Evolutionary conservation across 2,797 vertebrate species (phyloP).

Genomic region (Poeciliopsis infans): DNA sequence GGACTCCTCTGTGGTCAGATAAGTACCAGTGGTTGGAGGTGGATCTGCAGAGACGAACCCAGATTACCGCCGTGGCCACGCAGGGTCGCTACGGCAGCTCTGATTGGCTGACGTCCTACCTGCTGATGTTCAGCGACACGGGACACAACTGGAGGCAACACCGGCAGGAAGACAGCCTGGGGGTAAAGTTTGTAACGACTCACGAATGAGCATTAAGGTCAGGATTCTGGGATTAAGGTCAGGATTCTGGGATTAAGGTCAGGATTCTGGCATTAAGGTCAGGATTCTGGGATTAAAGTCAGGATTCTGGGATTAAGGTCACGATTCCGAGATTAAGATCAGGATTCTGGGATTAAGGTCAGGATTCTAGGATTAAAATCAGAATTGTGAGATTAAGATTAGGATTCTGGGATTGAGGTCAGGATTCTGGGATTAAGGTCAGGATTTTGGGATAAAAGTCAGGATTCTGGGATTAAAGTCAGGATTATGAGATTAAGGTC

Average conservation of each 20-base stretch:
- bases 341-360: neutral
- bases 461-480: no score
- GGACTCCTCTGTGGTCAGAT: constrained; percentile 86
- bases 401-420: neutral
- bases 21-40: constrained; percentile 90
- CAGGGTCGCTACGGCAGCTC: constrained; percentile 92
- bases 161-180: constrained; percentile 87
- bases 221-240: no score
- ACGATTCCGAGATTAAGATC: neutral
- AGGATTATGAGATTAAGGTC: no score
- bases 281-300: no score
- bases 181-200: constrained; percentile 61
- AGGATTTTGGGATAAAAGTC: neutral
- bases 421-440: no score
- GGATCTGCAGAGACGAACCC: constrained; percentile 88
- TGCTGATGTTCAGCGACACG: constrained; percentile 91
- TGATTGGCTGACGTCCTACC: constrained; percentile 91
- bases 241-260: no score
- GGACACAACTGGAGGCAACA: constrained; percentile 93
- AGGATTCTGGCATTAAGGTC: no score
- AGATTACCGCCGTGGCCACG: constrained; percentile 87
- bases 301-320: neutral
- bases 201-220: neutral
- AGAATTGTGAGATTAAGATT: neutral
- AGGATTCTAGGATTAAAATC: neutral